Base-by-base conservation (phyloP, 2,888 invertebrate species). In the Philhelius pedissequus region DNA sequence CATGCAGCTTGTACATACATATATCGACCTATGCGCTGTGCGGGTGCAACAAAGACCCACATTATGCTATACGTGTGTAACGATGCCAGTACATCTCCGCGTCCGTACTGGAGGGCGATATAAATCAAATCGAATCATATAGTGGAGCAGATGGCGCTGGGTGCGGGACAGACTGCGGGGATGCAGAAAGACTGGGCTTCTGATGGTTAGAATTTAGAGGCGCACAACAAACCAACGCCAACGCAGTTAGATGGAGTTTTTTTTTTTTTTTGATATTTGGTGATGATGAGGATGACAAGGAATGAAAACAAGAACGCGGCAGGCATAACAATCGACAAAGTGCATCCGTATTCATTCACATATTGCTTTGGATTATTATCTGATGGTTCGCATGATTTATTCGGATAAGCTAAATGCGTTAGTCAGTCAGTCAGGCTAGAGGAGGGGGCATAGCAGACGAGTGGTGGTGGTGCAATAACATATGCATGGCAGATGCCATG, bases 311-410 rank as follows among this genome's bases (percentile, higher is more conserved):
- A 74, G 74, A 79, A 83, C 83, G 83, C 79, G 83, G 70, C 83
- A 74, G 70, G 83, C 83, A 79, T 83, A 79, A 79, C 83, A 83
- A 83, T 83, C 79, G 83, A 75, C 83, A 83, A 79, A 79, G 70
- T 79, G 83, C 82, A 78, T 35, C 77, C 75, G 45, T 70, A 77
- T 43, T 62, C 43, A 30, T 56, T 45, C 71, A 77, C 66, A 70
- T 79, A 83, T 83, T 74, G 74, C 79, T 75, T 75, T 58, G 83
- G 79, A 75, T 78, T 83, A 79, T 83, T 79, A 83, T 83, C 79
- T 83, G 45, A 64, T 64, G 79, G 64, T 69, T 56, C 62, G 83
- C 79, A 83, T 83, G 83, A 83, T 83, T 83, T 83, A 83, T 83
- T 74, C 70, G 56, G 74, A 79, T 83, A 74, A 64, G 64, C 64